Base-by-base conservation (phyloP, 2,888 invertebrate species). In the Spatulosminthurus flaviceps region DNA sequence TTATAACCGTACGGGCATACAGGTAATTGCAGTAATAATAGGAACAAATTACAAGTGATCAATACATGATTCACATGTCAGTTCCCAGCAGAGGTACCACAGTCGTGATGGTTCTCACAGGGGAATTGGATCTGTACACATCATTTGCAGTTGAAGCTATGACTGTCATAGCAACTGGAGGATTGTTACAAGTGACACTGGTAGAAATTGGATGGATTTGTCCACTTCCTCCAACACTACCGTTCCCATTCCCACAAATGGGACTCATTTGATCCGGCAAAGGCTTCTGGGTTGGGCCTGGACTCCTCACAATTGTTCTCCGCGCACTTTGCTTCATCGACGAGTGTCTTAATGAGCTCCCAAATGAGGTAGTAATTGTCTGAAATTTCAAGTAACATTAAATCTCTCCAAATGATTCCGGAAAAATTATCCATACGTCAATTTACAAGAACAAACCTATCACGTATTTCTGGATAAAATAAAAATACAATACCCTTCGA, bases 311-410 rank as follows among this genome's bases (percentile, higher is more conserved):
- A 11, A 71, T 51, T 1, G 51, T 24, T 61, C 64, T 28, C 21
- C 67, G 42, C 43, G 77, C 24, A 26, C 73, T 73, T 19, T 41
- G 16, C 41, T 78, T 78, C 24, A 70, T 43, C 2, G 78, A 78
- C 11, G 78, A 78, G n/a, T 64, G 66, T 5, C 78, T 64, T 0
- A 78, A n/a, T 16, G 78, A 78, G 72, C 78, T 73, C 2, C 70
- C 78, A 28, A 73, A 78, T 28, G 81, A 81, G 51, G 81, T 76
- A 19, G 79, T 79, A 61, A 81, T 34, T 0, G 81, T 81, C 81
- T 81, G 51, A n/a, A n/a, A n/a, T n/a, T n/a, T n/a, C n/a, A n/a
- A n/a, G n/a, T n/a, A n/a, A n/a, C n/a, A n/a, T n/a, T n/a, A n/a
- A n/a, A n/a, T n/a, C n/a, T n/a, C n/a, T n/a, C n/a, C n/a, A n/a